Conservation (phyloP, 2,113 vertebrate genomes). For the Semicossyphus pulcher region DNA sequence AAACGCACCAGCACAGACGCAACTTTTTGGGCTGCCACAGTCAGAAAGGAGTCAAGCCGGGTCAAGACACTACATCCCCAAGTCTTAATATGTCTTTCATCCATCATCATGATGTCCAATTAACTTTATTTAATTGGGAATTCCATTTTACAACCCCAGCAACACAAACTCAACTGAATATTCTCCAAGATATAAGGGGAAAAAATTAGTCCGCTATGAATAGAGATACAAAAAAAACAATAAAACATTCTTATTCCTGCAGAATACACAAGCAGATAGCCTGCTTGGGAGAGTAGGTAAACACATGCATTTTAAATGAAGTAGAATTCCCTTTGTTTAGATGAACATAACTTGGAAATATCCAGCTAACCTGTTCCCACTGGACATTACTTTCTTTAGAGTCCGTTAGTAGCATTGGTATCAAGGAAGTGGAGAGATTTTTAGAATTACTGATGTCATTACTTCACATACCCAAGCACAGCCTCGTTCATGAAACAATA, state of each 20-base stretch:
- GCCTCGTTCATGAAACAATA: neutral
- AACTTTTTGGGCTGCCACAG: constrained; percentile 56
- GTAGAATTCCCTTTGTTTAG: neutral
- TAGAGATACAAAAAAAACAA: neutral
- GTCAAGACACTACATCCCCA: neutral
- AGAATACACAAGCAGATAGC: neutral
- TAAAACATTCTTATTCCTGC: neutral
- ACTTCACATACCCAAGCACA: neutral
- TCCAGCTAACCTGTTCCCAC: neutral
- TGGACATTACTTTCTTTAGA: neutral
- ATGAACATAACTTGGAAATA: neutral
- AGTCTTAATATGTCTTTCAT: constrained; percentile 26
- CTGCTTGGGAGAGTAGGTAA: neutral
- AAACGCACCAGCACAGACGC: constrained; percentile 55
- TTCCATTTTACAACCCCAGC: neutral
- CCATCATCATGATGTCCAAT: constrained; percentile 12
- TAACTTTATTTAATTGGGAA: constrained; percentile 22
- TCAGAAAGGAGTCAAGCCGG: constrained; percentile 27
- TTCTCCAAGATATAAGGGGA: neutral
- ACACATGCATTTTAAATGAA: neutral
- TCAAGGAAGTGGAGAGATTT: neutral
- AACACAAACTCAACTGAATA: neutral
- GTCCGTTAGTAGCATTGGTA: constrained; percentile 5
- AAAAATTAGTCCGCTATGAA: neutral
- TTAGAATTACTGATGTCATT: neutral